Conservation (phyloP, 2,113 vertebrate species). For the Probosciger aterrimus region DNA sequence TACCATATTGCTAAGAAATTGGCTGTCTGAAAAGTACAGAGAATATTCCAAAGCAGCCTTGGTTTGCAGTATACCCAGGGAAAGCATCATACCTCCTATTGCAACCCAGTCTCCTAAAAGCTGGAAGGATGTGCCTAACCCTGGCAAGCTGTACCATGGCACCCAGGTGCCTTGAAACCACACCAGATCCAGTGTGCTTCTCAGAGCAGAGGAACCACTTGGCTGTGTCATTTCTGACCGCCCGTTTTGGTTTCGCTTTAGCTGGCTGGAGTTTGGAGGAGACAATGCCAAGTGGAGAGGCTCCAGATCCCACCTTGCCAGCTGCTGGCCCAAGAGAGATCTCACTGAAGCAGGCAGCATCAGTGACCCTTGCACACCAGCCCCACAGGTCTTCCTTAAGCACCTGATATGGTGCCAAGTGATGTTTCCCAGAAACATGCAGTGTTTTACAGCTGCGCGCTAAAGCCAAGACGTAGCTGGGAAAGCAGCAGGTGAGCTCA, state of each 20-base stretch:
- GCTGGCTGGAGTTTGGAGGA: neutral
- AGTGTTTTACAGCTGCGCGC: neutral
- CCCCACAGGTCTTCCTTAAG: too few species aligned
- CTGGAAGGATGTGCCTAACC: neutral
- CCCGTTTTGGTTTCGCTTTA: neutral
- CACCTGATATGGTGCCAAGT: neutral
- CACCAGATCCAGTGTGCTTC: neutral
- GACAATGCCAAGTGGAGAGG: fast-evolving
- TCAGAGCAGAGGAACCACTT: neutral
- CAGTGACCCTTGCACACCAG: neutral
- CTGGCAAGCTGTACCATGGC: neutral
- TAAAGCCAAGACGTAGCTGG: neutral
- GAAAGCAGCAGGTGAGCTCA: neutral
- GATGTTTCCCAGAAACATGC: neutral
- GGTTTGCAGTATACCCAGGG: neutral
- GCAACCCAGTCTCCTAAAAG: neutral
- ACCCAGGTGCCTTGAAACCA: neutral
- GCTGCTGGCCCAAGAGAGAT: neutral
- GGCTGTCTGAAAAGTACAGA: neutral
- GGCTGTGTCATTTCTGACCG: fast-evolving
- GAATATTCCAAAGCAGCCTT: neutral
- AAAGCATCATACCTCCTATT: neutral
- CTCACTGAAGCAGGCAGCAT: fast-evolving
- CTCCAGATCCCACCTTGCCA: neutral
- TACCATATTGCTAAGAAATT: neutral